phyloP scores from a whole-genome alignment of 2,888 invertebrate genomes.

The Oegoconia quadripuncta region DNA sequence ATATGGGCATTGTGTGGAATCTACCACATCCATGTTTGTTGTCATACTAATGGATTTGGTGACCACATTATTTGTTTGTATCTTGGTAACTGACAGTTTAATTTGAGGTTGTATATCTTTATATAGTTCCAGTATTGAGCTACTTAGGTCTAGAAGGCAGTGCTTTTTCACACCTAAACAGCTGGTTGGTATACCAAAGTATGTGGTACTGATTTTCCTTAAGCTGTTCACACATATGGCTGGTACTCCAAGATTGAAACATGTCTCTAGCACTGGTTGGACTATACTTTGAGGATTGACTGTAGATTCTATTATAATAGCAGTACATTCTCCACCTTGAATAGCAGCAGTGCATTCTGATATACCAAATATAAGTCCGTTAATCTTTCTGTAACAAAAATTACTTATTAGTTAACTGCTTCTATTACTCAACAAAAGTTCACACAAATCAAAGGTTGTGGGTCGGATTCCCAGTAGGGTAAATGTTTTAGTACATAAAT shows the following conservation, averaged over 20 bases:
- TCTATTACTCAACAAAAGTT: too few species aligned
- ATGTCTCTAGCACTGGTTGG: conserved; percentile 57
- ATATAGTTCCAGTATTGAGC: conserved; percentile 35
- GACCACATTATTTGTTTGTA: conserved; percentile 8
- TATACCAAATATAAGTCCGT: conserved; percentile 62
- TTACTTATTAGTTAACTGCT: too few species aligned
- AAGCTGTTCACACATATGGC: conserved; percentile 57
- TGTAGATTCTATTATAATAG: conserved; percentile 57
- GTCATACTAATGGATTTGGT: conserved; percentile 16
- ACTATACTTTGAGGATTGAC: conserved; percentile 61
- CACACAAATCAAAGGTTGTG: too few species aligned
- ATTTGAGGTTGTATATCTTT: conserved; percentile 22
- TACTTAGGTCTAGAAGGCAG: conserved; percentile 32
- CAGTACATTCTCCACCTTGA: conserved; percentile 43
- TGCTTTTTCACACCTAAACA: conserved; percentile 56
- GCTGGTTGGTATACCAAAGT: conserved; percentile 65
- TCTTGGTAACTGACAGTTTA: conserved; percentile 9
- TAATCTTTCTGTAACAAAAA: conserved; percentile 48
- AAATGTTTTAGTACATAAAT: too few species aligned
- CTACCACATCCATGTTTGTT: conserved; percentile 14
- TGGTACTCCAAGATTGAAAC: conserved; percentile 43
- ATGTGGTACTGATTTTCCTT: conserved; percentile 32
- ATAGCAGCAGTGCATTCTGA: conserved; percentile 47
- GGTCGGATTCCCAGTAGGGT: too few species aligned
- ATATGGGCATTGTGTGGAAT: conserved; percentile 32